These are phyloP conservation scores for Euphydryas editha DNA, from an alignment of 2,888 invertebrate species.

Conservation along the genomic window DNA sequence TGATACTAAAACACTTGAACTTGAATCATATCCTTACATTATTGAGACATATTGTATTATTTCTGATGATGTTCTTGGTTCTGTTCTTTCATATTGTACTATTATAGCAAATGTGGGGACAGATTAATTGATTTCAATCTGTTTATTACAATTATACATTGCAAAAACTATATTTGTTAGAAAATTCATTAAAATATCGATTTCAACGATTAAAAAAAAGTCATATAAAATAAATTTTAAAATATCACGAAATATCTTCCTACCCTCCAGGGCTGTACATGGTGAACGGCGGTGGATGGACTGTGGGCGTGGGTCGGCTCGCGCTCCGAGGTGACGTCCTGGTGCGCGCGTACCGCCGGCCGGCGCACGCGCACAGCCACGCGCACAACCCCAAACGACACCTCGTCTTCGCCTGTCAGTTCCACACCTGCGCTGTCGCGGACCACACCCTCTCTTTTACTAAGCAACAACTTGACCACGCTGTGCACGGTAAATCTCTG, in stretches of 20 bases:
- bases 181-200: neutral
- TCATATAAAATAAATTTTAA: no score
- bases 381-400: slow-evolving; percentile 68
- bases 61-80: neutral
- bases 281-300: slow-evolving; percentile 87
- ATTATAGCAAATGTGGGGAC: no score
- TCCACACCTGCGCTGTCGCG: slow-evolving; percentile 96
- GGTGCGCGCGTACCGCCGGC: slow-evolving; percentile 94
- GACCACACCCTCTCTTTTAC: slow-evolving; percentile 93
- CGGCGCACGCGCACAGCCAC: slow-evolving; percentile 61
- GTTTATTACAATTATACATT: no score
- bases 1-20: no score
- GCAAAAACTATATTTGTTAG: neutral
- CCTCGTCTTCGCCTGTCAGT: slow-evolving; percentile 94
- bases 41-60: no score
- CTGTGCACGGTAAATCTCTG: slow-evolving; percentile 87
- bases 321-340: slow-evolving; percentile 94
- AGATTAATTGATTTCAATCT: no score
- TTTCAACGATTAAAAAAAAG: neutral
- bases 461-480: slow-evolving; percentile 93
- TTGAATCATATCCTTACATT: no score
- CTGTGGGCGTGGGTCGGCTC: slow-evolving; percentile 84
- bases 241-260: neutral
- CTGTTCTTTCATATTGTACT: no score
- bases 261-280: slow-evolving; percentile 85